Percentiles rank a stretch among this genome's conserved stretches.
Evolutionary conservation across 2,797 vertebrate species (phyloP).

Genomic region (Ciconia nigra): DNA sequence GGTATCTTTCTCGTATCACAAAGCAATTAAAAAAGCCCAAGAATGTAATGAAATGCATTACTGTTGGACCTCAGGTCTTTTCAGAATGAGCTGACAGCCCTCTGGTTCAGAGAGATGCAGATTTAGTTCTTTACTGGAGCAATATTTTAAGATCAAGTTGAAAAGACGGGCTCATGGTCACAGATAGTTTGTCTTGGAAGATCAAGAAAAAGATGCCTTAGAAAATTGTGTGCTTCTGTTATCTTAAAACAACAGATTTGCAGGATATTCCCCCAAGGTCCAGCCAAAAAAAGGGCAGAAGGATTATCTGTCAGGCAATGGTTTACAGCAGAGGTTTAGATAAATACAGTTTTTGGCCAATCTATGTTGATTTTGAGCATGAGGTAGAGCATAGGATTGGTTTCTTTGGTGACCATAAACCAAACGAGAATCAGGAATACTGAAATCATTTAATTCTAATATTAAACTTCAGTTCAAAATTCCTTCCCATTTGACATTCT

Average conservation of each 20-base stretch:
- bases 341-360: not conserved
- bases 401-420: not conserved
- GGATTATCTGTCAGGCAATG: not conserved
- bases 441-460: not conserved
- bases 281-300: not conserved
- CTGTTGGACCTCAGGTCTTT: not conserved
- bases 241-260: constrained; percentile 1
- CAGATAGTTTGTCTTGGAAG: constrained; percentile 26
- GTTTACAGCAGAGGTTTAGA: not conserved
- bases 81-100: not conserved
- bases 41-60: not conserved
- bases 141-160: not conserved
- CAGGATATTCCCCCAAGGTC: not conserved
- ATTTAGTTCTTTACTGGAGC: not conserved
- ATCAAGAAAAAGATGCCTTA: constrained; percentile 17
- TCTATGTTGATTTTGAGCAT: not conserved
- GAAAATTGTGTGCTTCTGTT: not conserved
- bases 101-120: not conserved
- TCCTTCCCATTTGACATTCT: not conserved
- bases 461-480: not conserved
- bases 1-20: not conserved
- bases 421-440: not conserved
- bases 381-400: not conserved
- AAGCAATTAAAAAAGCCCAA: not conserved
- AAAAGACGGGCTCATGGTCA: not conserved